A percentile compares a stretch with the other conserved stretches of the same genome.
Evolutionary conservation across 2,888 invertebrate species (phyloP).

Genomic region (Chirona hameri): DNA sequence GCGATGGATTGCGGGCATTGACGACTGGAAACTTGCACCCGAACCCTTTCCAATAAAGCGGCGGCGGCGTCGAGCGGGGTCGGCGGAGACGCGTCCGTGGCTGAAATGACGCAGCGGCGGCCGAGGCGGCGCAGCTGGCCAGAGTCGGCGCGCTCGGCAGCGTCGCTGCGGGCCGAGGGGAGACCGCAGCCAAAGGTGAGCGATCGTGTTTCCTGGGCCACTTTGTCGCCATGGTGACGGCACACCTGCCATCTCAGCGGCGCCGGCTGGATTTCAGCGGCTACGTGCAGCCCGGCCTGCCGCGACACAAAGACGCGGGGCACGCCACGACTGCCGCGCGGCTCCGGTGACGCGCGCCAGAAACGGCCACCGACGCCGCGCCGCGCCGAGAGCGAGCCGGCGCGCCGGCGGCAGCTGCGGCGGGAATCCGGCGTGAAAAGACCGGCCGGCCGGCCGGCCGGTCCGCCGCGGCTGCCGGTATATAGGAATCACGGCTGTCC

Average conservation of each 20-base stretch:
- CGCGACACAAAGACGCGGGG: constrained; percentile 3
- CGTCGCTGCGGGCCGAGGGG: constrained; percentile 32
- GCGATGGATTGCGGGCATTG: constrained; percentile 28
- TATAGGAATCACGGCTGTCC: neutral
- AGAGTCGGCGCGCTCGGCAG: constrained; percentile 31
- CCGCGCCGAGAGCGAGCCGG: neutral
- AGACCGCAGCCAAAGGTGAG: neutral
- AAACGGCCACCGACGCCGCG: neutral
- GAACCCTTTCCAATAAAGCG: constrained; percentile 25
- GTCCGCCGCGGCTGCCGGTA: too few relatives aligned
- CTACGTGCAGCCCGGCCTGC: neutral
- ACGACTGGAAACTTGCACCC: constrained; percentile 26
- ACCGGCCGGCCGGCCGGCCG: too few relatives aligned
- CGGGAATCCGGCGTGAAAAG: neutral
- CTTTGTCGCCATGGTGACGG: constrained; percentile 6
- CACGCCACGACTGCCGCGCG: neutral
- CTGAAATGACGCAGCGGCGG: constrained; percentile 31
- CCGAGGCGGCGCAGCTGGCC: constrained; percentile 34
- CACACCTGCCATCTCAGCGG: constrained; percentile 22
- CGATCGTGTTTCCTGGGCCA: constrained; percentile 24
- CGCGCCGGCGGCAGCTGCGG: neutral
- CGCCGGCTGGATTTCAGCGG: constrained; percentile 6
- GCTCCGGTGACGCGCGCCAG: neutral
- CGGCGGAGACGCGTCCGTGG: constrained; percentile 32
- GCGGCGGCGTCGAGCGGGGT: constrained; percentile 13